Evolutionary conservation across 2,888 invertebrate genomes (phyloP), one percentile per base, ranked within the genome.

Genomic region (Polydrusus cervinus): DNA sequence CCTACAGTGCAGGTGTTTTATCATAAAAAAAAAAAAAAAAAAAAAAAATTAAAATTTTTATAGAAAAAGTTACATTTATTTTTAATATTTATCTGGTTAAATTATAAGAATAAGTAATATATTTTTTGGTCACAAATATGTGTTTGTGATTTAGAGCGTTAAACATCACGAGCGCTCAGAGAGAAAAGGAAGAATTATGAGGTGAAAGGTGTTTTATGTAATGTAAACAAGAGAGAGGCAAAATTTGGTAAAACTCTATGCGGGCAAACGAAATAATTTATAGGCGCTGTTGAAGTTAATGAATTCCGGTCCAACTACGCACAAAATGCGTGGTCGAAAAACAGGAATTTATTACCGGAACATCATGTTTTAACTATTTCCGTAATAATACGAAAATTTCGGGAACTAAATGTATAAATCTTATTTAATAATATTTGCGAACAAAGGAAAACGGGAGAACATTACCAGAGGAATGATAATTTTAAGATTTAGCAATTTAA

Each of bases 281-380:
- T 67, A 14, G 53, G 18, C 18, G 40, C 16, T 18, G 57, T 38
- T 60, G 11, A 3, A 60, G 57, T 38, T 16, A 60, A 67, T 67
- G 67, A 67, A 67, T 60, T 67, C 38, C 65, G 51, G 18, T 20
- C 40, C 13, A 72, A 45, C 72, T 51, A 75, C 65, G 75, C 75
- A 75, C 66, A 47, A 60, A 66, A 71, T 25, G 70, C 74, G 74
- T 69, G 62, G 74, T 55, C 57, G 62, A 55, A 47, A 70, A 74
- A 57, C 74, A 60, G 25, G 60, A 70, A 74, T 74, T 70, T 74
- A 74, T 74, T 40, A 51, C 67, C 53, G 61, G 64, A 68, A 68
- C 45, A 61, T 74, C 53, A 70, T 65, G 65, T 74, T 74, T 74
- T 74, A 74, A 70, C 70, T 74, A 67, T 72, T 72, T 67, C 67